Conservation (phyloP, 2,797 vertebrate genomes). For the Clarias platycephalus region DNA sequence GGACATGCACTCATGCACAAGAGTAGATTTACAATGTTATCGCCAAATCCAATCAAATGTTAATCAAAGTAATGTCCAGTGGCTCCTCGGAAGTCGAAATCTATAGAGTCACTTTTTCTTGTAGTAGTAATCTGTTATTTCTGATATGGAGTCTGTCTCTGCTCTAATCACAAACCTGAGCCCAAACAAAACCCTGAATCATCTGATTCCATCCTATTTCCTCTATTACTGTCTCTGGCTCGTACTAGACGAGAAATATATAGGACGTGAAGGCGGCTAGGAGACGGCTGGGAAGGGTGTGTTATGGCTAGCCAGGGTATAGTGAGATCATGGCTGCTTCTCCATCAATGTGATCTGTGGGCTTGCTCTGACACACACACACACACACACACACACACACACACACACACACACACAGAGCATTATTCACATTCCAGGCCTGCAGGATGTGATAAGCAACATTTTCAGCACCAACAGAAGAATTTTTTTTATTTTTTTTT, state of each 20-base stretch:
- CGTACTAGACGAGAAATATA: conserved; percentile 3
- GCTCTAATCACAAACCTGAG: conserved; percentile 8
- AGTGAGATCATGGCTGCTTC: background rate
- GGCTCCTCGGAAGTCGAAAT: background rate
- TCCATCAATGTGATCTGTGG: conserved; percentile 34
- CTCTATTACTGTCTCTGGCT: background rate
- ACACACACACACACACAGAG: conserved; percentile 10
- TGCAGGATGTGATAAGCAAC: conserved; percentile 35
- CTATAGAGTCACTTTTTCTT: background rate
- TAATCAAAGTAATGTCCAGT: background rate
- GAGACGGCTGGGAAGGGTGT: background rate
- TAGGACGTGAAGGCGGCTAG: background rate
- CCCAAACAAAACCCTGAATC: conserved; percentile 3
- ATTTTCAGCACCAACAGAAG: background rate
- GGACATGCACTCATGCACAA: background rate
- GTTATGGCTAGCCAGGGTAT: conserved; percentile 17
- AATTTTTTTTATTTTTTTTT: conserved; percentile 13
- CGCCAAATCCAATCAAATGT: background rate
- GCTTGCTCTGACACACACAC: conserved; percentile 2
- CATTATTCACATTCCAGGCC: conserved; percentile 30
- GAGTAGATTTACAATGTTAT: background rate
- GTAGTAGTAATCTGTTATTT: background rate
- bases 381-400: conserved; percentile 16
- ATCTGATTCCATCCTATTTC: background rate
- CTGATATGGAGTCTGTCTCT: background rate